Base-by-base conservation (phyloP, 2,797 vertebrate genomes). In the Pampus argenteus region DNA sequence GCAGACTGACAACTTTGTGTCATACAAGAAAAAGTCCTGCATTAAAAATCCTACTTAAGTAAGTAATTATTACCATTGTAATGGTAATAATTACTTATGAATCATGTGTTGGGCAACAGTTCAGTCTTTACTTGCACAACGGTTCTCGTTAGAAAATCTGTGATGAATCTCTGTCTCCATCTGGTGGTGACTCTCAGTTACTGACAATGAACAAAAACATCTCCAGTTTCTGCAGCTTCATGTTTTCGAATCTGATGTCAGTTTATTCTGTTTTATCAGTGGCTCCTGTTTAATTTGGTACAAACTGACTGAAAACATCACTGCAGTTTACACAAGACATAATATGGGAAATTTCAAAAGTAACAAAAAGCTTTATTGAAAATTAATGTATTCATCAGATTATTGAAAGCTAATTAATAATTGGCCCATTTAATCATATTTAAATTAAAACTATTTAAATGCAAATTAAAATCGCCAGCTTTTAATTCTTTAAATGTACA, bases 111-210 rank as follows among this genome's bases (percentile, higher is more conserved):
- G 29, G 28, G 28, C 28, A 26, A 26, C 26, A 29, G 28, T 29
- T 29, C 42, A 20, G 17, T 20, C 26, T 23, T 18, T 9, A 5
- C 26, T 10, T 62, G 23, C 1, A 22, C n/a, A 49, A 5, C 22
- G 11, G 22, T 25, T 49, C 10, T 11, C 22, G 25, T 49, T 15
- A 26, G 6, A 14, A 25, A 23, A 6, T 2, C 25, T 58, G 2
- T 9, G 3, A 3, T 18, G 29, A 20, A 26, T 11, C 11, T 79
- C 10, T 52, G 31, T 2, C 57, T 36, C 62, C 66, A 75, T 58
- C 78, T 80, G n/a, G 51, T 63, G 78, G 56, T 3, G 6, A 10
- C 20, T 18, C 4, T 38, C 31, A 25, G 31, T 25, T 11, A 38
- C 25, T 38, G 20, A 48, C 28, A 11, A 34, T 10, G 38, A 18